Evolutionary conservation across 1,140 invertebrate species (phyloP).

Genomic region (Leptonema lineaticorne): DNA sequence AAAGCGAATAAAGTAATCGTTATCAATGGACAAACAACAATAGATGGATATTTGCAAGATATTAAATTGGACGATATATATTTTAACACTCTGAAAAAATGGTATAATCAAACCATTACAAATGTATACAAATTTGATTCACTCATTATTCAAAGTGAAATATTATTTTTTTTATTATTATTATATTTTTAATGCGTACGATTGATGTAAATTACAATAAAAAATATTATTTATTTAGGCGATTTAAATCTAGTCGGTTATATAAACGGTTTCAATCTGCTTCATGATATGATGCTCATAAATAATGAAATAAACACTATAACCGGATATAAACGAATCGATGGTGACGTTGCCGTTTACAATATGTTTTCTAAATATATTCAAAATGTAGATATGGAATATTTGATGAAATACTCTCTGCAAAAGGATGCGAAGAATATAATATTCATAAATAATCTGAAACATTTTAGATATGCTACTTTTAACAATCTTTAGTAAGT

Average conservation of each 20-base stretch:
- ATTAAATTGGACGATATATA: constrained; percentile 22
- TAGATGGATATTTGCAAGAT: constrained; percentile 20
- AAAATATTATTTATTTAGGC: constrained; percentile 16
- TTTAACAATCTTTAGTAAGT: constrained; percentile 9
- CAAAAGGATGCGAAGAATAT: not conserved
- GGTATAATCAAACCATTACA: constrained; percentile 14
- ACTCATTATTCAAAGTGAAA: not conserved
- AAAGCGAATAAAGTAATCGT: constrained; percentile 20
- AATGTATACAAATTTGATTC: not conserved
- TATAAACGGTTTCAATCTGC: constrained; percentile 32
- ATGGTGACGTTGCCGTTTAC: not conserved
- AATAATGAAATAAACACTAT: not conserved
- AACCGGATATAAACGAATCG: not conserved
- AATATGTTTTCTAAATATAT: constrained; percentile 16
- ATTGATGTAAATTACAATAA: no score
- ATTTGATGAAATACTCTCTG: not conserved
- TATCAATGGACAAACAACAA: constrained; percentile 15
- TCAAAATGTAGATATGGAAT: constrained; percentile 8
- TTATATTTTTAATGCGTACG: not conserved
- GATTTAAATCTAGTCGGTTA: constrained; percentile 19
- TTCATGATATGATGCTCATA: constrained; percentile 8
- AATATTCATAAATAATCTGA: not conserved
- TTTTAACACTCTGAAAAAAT: constrained; percentile 24
- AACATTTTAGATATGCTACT: not conserved
- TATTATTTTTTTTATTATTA: not conserved